Evolutionary conservation across 2,888 invertebrate species (phyloP).

Genomic region (Beris chalybata): DNA sequence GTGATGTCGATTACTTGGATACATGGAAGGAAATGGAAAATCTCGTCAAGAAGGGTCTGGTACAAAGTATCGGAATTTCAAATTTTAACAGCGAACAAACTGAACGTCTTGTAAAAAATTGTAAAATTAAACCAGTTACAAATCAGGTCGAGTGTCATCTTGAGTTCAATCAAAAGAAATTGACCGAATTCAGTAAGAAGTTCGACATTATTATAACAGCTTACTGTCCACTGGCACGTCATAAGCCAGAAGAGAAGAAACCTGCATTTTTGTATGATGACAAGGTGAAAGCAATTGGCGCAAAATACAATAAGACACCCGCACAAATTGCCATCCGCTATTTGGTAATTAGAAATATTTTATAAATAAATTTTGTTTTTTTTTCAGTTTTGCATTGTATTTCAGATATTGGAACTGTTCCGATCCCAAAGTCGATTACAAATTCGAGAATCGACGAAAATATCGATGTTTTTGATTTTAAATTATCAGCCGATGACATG

Average conservation of each 20-base stretch:
- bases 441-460: constrained; percentile 59
- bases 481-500: constrained; percentile 59
- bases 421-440: constrained; percentile 64
- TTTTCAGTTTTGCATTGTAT: constrained; percentile 19
- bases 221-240: constrained; percentile 75
- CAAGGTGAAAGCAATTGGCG: constrained; percentile 59
- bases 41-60: constrained; percentile 68
- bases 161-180: constrained; percentile 69
- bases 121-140: constrained; percentile 67
- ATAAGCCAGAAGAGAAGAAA: constrained; percentile 54
- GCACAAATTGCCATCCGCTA: constrained; percentile 67
- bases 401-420: constrained; percentile 60
- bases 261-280: constrained; percentile 60
- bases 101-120: constrained; percentile 65
- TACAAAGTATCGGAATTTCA: constrained; percentile 79
- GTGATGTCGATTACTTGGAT: constrained; percentile 72
- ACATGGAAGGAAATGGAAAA: constrained; percentile 81
- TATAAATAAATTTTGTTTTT: constrained; percentile 35
- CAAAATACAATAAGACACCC: constrained; percentile 66
- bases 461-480: constrained; percentile 63
- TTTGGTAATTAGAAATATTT: constrained; percentile 57
- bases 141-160: constrained; percentile 64
- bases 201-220: constrained; percentile 66
- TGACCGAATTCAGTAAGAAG: constrained; percentile 66
- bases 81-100: constrained; percentile 84